A percentile compares a stretch with the other conserved stretches of the same genome.
Conservation (phyloP, 1,140 invertebrate species). For the Harpegnathos saltator region DNA sequence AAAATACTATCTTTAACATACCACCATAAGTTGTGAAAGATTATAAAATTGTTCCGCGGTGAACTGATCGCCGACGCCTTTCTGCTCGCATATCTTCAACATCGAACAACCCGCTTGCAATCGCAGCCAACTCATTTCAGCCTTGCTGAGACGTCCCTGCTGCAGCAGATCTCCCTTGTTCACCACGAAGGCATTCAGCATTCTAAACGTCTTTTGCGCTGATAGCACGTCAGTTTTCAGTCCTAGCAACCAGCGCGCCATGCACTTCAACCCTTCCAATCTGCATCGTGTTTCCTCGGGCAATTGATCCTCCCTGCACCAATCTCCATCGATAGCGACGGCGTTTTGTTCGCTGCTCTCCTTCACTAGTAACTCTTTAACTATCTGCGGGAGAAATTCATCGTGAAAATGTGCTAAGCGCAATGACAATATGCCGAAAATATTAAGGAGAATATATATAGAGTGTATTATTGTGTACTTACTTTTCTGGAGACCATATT, state of each 20-base stretch:
- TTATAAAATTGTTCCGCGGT: conserved; percentile 98
- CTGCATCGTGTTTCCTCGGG: conserved; percentile 97
- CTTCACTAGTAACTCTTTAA: conserved; percentile 97
- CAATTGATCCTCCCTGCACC: conserved; percentile 95
- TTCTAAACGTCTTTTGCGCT: conserved; percentile 97
- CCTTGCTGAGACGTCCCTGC: conserved; percentile 90
- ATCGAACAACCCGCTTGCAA: conserved; percentile 97
- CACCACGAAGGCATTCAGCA: conserved; percentile 95
- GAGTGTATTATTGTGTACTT: conserved; percentile 65
- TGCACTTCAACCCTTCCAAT: conserved; percentile 97
- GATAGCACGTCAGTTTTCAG: conserved; percentile 95
- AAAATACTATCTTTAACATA: conserved; percentile 83
- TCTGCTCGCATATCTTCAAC: conserved; percentile 98
- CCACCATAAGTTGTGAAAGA: conserved; percentile 95
- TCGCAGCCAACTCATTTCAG: conserved; percentile 97
- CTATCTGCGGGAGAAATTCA: conserved; percentile 88
- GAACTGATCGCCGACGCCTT: conserved; percentile 97
- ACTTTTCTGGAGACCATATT: conserved; percentile 97
- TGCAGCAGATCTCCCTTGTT: conserved; percentile 95
- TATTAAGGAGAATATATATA: background rate
- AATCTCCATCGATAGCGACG: conserved; percentile 88
- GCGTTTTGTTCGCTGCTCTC: conserved; percentile 87
- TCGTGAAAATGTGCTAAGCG: too few species aligned
- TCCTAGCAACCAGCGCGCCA: conserved; percentile 97
- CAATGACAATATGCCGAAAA: too few species aligned